These are phyloP conservation scores for Psylliodes chrysocephalus DNA, from an alignment of 2,888 invertebrate genomes.

Conservation along the genomic window DNA sequence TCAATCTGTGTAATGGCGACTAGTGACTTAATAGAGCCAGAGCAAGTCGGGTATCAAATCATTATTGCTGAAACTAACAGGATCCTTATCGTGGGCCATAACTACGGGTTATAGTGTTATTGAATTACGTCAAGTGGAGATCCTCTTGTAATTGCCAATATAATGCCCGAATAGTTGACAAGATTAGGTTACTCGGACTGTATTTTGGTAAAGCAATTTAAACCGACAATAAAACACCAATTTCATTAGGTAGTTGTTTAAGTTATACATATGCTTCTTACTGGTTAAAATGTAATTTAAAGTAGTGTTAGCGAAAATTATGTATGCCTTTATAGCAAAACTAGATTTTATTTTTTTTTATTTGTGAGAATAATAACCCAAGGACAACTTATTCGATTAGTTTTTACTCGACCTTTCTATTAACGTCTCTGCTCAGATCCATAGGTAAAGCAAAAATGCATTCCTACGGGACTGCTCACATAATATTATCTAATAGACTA, in stretches of 20 bases:
- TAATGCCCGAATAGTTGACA: constrained; percentile 34
- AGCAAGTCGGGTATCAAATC: constrained; percentile 37
- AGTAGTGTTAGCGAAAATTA: too few species aligned
- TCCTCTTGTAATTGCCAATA: constrained; percentile 40
- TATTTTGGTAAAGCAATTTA: constrained; percentile 17
- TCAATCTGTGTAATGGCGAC: constrained; percentile 19
- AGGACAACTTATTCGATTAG: too few species aligned
- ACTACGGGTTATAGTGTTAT: constrained; percentile 40
- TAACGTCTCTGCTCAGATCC: too few species aligned
- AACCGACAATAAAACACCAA: constrained; percentile 18
- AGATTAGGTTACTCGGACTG: constrained; percentile 27
- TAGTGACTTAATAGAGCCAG: constrained; percentile 32
- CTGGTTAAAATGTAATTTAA: not conserved
- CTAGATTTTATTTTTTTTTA: too few species aligned
- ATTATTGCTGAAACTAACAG: constrained; percentile 35
- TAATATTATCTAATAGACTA: too few species aligned
- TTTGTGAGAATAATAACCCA: too few species aligned
- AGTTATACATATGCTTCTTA: not conserved
- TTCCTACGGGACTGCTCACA: too few species aligned
- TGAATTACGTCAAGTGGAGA: constrained; percentile 40
- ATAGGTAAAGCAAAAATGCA: too few species aligned
- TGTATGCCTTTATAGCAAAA: too few species aligned
- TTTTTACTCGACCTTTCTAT: too few species aligned
- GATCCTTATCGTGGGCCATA: constrained; percentile 41
- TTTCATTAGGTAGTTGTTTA: constrained; percentile 1